Percentiles rank a stretch among this genome's conserved stretches.
Evolutionary conservation across 2,797 vertebrate species (phyloP).

Genomic region (Phataginus tetradactyla): DNA sequence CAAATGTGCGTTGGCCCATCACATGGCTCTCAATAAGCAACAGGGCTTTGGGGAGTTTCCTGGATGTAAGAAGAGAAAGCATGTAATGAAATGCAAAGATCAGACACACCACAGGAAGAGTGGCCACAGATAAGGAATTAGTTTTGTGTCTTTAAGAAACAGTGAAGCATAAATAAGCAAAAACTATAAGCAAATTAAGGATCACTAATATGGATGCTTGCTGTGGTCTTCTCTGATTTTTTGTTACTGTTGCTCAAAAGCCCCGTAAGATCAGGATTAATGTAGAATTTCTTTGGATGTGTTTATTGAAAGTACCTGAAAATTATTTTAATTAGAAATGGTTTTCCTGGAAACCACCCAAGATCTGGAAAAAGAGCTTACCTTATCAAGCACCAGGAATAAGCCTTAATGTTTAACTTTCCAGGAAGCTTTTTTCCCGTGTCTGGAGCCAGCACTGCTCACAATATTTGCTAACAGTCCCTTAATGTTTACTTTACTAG

Average conservation of each 20-base stretch:
- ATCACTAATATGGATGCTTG: neutral
- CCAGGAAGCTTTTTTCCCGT: neutral
- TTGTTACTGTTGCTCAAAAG: neutral
- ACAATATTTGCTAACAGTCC: neutral
- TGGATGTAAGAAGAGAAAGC: neutral
- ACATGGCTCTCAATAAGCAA: neutral
- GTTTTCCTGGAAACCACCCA: constrained; percentile 52
- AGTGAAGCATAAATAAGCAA: neutral
- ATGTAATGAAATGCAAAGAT: neutral
- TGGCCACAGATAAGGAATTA: neutral
- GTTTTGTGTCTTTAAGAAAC: neutral
- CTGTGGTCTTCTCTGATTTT: neutral
- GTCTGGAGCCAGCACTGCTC: neutral
- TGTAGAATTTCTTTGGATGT: neutral
- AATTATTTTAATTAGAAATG: constrained; percentile 45
- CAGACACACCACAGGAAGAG: neutral
- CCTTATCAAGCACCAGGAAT: neutral
- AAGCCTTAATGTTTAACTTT: neutral
- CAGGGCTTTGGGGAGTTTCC: neutral
- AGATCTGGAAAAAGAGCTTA: neutral
- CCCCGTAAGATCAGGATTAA: neutral
- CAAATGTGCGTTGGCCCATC: neutral
- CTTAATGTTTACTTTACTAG: neutral
- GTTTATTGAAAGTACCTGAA: constrained; percentile 9
- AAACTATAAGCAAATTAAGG: neutral